Evolutionary conservation across 2,113 vertebrate species (phyloP).

Genomic region (Mus pahari): DNA sequence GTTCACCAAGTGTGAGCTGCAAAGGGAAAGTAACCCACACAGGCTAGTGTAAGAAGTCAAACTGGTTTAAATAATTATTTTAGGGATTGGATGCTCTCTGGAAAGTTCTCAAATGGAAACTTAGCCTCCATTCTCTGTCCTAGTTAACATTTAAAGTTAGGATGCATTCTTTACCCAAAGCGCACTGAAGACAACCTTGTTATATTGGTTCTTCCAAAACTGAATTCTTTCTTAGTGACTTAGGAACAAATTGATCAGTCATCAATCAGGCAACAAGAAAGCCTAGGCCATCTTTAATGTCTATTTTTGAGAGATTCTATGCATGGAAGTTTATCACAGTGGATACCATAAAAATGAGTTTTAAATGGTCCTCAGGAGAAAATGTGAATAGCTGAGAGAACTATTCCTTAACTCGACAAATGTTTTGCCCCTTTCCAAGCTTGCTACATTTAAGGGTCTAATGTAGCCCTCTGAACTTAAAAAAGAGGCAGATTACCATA

Average conservation of each 20-base stretch:
- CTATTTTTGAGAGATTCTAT: neutral
- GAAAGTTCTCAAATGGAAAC: slow-evolving; percentile 46
- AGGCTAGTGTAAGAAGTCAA: slow-evolving; percentile 31
- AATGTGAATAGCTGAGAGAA: neutral
- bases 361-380: slow-evolving; percentile 5
- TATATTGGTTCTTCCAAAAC: slow-evolving; percentile 22
- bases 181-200: neutral
- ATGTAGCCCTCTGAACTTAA: neutral
- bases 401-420: slow-evolving; percentile 1
- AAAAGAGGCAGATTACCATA: slow-evolving; percentile 91
- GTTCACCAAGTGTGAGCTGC: neutral
- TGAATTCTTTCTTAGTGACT: slow-evolving; percentile 59
- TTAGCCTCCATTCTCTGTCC: neutral
- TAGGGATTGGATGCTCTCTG: slow-evolving; percentile 1
- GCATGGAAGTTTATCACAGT: slow-evolving; percentile 32
- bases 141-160: slow-evolving; percentile 41
- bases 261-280: slow-evolving; percentile 8
- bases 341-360: neutral
- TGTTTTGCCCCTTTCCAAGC: neutral
- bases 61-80: slow-evolving; percentile 32
- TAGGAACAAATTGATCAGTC: neutral
- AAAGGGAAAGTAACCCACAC: slow-evolving; percentile 1
- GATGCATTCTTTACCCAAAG: neutral
- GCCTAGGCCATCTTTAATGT: neutral
- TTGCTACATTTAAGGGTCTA: neutral